These are phyloP conservation scores for Mizuhopecten yessoensis DNA, from an alignment of 1,140 invertebrate genomes.

Conservation along the genomic window DNA sequence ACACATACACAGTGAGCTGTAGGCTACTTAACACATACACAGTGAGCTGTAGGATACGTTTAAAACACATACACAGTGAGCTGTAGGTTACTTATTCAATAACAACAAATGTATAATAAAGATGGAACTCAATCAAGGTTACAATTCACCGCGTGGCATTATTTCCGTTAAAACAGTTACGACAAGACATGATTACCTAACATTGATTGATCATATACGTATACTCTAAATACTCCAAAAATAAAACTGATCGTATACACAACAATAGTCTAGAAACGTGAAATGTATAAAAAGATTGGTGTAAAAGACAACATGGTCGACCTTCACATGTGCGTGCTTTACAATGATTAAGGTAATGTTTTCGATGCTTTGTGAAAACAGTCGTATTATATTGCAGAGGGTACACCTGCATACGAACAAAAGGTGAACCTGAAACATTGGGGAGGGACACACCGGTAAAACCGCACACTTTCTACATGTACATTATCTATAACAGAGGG, in stretches of 20 bases:
- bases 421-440: neutral
- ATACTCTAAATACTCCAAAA: neutral
- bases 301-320: neutral
- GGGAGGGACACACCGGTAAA: too few relatives aligned
- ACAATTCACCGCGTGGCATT: neutral
- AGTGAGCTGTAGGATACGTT: too few relatives aligned
- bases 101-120: too few relatives aligned
- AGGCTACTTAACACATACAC: too few relatives aligned
- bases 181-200: neutral
- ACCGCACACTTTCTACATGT: too few relatives aligned
- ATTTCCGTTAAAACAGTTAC: too few relatives aligned
- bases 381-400: neutral
- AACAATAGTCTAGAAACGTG: neutral
- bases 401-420: neutral
- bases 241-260: neutral
- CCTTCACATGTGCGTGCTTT: neutral
- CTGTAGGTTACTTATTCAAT: too few relatives aligned
- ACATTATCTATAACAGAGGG: too few relatives aligned
- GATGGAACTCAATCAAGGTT: too few relatives aligned
- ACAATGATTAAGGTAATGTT: neutral
- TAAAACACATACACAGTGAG: too few relatives aligned
- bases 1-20: too few relatives aligned
- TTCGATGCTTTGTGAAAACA: neutral
- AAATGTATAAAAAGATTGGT: neutral
- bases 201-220: neutral